Evolutionary conservation across 2,888 invertebrate species (phyloP).

Genomic region (Tanypteryx hageni): DNA sequence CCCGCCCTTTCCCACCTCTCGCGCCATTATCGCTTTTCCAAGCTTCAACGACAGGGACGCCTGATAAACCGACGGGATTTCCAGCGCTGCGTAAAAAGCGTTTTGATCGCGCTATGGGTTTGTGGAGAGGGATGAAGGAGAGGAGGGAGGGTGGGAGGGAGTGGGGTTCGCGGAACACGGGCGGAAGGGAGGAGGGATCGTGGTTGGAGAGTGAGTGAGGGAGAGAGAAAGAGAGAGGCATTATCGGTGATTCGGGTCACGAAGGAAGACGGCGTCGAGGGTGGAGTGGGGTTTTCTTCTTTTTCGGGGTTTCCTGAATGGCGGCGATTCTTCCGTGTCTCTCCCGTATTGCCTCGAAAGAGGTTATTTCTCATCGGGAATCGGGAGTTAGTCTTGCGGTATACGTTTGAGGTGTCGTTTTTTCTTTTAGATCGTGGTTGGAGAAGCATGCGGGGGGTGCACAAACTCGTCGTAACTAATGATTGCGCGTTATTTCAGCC

Average conservation of each 20-base stretch:
- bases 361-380: slow-evolving; percentile 55
- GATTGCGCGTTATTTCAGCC: too few relatives aligned
- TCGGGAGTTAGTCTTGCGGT: slow-evolving; percentile 38
- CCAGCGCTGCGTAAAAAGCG: slow-evolving; percentile 48
- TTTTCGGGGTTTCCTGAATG: slow-evolving; percentile 29
- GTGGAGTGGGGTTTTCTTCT: background rate
- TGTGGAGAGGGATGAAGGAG: background rate
- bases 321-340: slow-evolving; percentile 60
- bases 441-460: background rate
- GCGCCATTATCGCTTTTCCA: slow-evolving; percentile 58
- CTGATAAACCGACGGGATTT: slow-evolving; percentile 59
- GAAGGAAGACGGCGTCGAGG: slow-evolving; percentile 30
- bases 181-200: background rate
- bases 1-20: background rate
- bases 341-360: slow-evolving; percentile 56
- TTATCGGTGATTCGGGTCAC: slow-evolving; percentile 63
- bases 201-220: slow-evolving; percentile 39
- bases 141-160: background rate
- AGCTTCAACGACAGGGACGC: slow-evolving; percentile 59
- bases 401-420: background rate
- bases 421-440: background rate
- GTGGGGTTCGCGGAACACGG: background rate
- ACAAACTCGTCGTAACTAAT: background rate
- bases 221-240: too few relatives aligned
- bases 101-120: slow-evolving; percentile 41